Evolutionary conservation across 2,888 invertebrate species (phyloP).

Genomic region (Congeria kusceri): DNA sequence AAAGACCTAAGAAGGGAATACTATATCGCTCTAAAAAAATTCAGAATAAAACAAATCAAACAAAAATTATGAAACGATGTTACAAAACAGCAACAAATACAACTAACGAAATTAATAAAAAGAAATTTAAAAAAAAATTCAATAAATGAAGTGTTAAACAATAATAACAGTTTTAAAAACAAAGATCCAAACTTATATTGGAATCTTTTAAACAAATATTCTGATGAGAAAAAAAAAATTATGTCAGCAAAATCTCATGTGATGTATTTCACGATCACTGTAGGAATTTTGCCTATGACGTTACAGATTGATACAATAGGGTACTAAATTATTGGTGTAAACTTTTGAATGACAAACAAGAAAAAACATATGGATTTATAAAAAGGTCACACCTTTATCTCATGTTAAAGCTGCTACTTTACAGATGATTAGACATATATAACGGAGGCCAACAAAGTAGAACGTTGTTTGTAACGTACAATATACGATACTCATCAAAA

Average conservation of each 20-base stretch:
- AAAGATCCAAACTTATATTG: background rate
- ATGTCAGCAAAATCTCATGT: background rate
- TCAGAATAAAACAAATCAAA: background rate
- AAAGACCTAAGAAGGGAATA: background rate
- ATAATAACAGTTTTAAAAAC: background rate
- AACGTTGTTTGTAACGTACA: too few relatives aligned
- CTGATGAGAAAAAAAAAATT: background rate
- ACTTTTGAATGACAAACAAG: too few relatives aligned
- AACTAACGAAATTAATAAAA: background rate
- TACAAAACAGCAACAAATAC: background rate
- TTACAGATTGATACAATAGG: too few relatives aligned
- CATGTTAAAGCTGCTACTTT: too few relatives aligned
- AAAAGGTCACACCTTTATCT: too few relatives aligned
- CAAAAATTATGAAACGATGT: background rate
- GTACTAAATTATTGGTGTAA: too few relatives aligned
- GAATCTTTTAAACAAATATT: background rate
- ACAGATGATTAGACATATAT: too few relatives aligned
- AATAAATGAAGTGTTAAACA: background rate
- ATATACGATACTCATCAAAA: too few relatives aligned
- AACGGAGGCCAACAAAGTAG: too few relatives aligned
- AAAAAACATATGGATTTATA: too few relatives aligned
- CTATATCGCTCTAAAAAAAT: background rate
- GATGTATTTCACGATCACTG: background rate
- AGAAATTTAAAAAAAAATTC: background rate
- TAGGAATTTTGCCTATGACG: background rate